Percentiles rank a stretch among this genome's conserved stretches.
phyloP scores from a whole-genome alignment of 2,888 invertebrate species.

The Acrobasis repandana region DNA sequence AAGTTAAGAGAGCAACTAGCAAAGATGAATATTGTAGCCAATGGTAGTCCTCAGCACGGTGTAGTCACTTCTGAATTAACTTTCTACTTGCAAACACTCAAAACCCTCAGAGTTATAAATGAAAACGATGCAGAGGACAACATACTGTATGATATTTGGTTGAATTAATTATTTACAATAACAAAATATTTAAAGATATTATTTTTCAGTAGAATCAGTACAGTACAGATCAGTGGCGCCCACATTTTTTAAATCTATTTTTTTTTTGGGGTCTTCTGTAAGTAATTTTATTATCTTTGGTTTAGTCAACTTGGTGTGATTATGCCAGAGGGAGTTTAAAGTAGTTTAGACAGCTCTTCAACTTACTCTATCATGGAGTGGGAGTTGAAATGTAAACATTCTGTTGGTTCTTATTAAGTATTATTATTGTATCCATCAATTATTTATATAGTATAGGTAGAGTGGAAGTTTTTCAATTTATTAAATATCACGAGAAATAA shows the following conservation, averaged over 20 bases:
- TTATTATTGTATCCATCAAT: slow-evolving; percentile 17
- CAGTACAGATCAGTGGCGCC: background rate
- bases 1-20: slow-evolving; percentile 92
- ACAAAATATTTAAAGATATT: slow-evolving; percentile 18
- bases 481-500: background rate
- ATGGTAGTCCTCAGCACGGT: slow-evolving; percentile 98
- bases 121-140: slow-evolving; percentile 88
- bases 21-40: slow-evolving; percentile 94
- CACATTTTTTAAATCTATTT: too few species aligned
- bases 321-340: too few species aligned
- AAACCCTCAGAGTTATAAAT: slow-evolving; percentile 90
- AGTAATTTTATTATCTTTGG: too few species aligned
- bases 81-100: slow-evolving; percentile 94
- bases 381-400: background rate
- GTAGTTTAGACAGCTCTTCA: too few species aligned
- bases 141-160: slow-evolving; percentile 93
- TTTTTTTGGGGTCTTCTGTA: too few species aligned
- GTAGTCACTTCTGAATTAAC: slow-evolving; percentile 96
- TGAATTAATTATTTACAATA: slow-evolving; percentile 70
- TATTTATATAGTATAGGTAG: slow-evolving; percentile 16
- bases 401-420: slow-evolving; percentile 1
- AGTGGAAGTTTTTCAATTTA: slow-evolving; percentile 7
- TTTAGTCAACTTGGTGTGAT: too few species aligned
- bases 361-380: too few species aligned
- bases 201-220: slow-evolving; percentile 2